Evolutionary conservation across 2,113 vertebrate genomes (phyloP).

Genomic region (Pangasianodon gigas): DNA sequence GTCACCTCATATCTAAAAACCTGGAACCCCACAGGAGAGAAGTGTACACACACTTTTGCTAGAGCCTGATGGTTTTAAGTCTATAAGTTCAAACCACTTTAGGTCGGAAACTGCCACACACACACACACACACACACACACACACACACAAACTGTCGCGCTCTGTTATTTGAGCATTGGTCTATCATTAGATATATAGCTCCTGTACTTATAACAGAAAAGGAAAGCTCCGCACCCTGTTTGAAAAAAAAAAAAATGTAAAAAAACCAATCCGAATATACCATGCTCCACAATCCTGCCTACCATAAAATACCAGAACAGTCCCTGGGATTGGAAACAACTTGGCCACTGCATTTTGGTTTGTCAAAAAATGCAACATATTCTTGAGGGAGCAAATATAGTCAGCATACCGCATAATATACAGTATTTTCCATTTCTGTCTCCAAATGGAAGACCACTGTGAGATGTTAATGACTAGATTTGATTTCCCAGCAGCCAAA

Average conservation of each 20-base stretch:
- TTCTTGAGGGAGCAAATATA: conserved; percentile 2
- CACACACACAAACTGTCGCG: background rate
- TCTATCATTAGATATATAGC: conserved; percentile 52
- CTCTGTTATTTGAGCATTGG: conserved; percentile 44
- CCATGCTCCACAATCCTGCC: conserved; percentile 30
- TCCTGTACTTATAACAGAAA: conserved; percentile 29
- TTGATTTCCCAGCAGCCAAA: background rate
- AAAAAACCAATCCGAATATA: background rate
- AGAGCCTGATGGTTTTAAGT: conserved; percentile 10
- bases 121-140: conserved; percentile 21
- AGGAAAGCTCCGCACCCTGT: conserved; percentile 44
- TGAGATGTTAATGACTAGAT: conserved; percentile 13
- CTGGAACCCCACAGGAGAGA: background rate
- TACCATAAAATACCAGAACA: conserved; percentile 17
- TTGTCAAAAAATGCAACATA: background rate
- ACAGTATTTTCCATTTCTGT: background rate
- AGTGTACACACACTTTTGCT: background rate
- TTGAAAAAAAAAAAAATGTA: background rate
- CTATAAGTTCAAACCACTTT: conserved; percentile 32
- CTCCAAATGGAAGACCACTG: background rate
- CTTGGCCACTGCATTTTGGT: conserved; percentile 39
- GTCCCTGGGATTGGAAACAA: conserved; percentile 10
- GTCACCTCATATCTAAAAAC: background rate
- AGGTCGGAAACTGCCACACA: conserved; percentile 19
- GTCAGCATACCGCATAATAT: background rate